Conservation (phyloP, 2,113 vertebrate species). For the Brienomyrus brachyistius region DNA sequence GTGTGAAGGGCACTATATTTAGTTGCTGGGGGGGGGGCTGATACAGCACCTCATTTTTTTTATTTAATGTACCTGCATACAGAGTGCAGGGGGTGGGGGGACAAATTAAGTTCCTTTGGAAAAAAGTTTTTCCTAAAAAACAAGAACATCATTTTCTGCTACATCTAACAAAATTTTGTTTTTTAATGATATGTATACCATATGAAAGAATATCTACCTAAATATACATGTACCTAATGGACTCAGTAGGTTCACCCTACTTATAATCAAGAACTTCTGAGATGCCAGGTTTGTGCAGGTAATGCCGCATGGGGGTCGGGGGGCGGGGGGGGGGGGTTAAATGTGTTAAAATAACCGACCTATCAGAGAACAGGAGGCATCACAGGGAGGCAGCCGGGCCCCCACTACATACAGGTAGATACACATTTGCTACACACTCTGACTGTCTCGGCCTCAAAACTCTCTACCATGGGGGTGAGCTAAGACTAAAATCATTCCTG, state of each 20-base stretch:
- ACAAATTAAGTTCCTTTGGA: not conserved
- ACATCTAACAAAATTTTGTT: not conserved
- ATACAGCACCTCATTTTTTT: not conserved
- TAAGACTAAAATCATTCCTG: not conserved
- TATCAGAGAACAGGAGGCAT: not conserved
- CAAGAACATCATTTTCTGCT: not conserved
- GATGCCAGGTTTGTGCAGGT: not conserved
- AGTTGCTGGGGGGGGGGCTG: not conserved
- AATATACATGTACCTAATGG: not conserved
- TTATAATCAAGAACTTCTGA: not conserved
- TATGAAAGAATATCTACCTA: not conserved
- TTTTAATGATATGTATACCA: not conserved
- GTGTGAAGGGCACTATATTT: not conserved
- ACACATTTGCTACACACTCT: not conserved
- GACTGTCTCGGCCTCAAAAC: not conserved
- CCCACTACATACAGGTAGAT: not conserved
- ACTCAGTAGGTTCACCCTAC: not conserved
- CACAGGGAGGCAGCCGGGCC: not conserved
- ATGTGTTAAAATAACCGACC: not conserved
- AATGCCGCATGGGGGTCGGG: not conserved
- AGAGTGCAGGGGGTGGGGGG: not conserved
- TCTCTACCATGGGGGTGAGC: not conserved
- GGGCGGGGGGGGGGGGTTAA: not conserved
- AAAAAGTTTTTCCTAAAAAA: not conserved
- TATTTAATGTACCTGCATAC: not conserved